Conservation (phyloP, 1,140 invertebrate genomes). For the Drosophila sechellia region DNA sequence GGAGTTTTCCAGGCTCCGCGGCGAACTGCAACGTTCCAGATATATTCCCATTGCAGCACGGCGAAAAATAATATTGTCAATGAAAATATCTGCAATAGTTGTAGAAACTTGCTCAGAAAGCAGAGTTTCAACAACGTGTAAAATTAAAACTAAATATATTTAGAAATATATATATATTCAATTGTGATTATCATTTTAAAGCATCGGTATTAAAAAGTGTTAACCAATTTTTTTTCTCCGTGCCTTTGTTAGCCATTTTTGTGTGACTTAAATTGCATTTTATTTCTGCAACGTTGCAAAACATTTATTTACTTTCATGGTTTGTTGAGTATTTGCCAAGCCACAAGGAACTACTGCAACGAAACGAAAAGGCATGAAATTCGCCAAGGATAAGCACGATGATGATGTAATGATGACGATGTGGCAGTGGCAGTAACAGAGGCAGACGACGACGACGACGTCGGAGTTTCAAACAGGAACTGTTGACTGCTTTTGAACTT, state of each 20-base stretch:
- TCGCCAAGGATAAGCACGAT: constrained; percentile 47
- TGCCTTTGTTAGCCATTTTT: constrained; percentile 69
- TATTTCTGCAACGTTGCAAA: constrained; percentile 83
- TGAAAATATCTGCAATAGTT: background rate
- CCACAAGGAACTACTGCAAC: constrained; percentile 71
- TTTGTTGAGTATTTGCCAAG: constrained; percentile 83
- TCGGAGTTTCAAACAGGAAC: constrained; percentile 52
- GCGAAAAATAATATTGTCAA: background rate
- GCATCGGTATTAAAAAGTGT: too few relatives aligned
- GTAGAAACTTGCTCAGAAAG: too few relatives aligned
- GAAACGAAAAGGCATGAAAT: constrained; percentile 61
- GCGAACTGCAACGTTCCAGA: constrained; percentile 69
- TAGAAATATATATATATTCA: too few relatives aligned
- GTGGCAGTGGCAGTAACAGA: constrained; percentile 32
- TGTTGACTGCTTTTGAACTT: constrained; percentile 78
- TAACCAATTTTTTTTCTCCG: background rate
- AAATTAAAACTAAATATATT: too few relatives aligned
- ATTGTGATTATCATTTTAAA: too few relatives aligned
- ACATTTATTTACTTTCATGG: constrained; percentile 83
- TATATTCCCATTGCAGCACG: constrained; percentile 51
- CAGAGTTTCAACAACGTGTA: too few relatives aligned
- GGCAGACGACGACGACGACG: constrained; percentile 20
- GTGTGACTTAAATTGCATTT: constrained; percentile 83
- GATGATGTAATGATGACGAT: constrained; percentile 44
- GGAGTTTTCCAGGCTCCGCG: constrained; percentile 31